These are phyloP conservation scores for Ophion costatus DNA, from an alignment of 2,888 invertebrate species.

Conservation along the genomic window DNA sequence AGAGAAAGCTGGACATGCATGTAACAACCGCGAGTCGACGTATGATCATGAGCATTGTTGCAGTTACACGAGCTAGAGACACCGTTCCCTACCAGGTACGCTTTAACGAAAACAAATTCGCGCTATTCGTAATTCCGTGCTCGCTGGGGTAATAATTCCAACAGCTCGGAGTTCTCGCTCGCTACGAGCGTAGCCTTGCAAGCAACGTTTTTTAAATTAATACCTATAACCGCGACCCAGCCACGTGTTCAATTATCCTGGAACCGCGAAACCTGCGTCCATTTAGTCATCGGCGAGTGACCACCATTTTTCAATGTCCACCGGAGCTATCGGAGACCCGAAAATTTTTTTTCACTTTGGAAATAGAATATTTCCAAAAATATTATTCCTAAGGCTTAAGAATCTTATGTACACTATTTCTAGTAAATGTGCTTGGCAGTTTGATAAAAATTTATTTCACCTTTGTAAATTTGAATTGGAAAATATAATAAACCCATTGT, in stretches of 20 bases:
- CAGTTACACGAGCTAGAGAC: background rate
- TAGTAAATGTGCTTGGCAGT: too few species aligned
- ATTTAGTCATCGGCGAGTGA: background rate
- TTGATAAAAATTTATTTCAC: too few species aligned
- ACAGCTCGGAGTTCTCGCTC: slow-evolving; percentile 58
- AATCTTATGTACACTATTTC: too few species aligned
- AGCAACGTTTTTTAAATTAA: slow-evolving; percentile 79
- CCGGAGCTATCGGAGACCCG: too few species aligned
- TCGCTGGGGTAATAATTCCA: slow-evolving; percentile 38
- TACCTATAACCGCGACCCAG: slow-evolving; percentile 73
- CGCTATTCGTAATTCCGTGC: slow-evolving; percentile 75
- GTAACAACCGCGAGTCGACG: background rate
- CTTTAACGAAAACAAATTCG: slow-evolving; percentile 77
- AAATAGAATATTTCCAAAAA: too few species aligned
- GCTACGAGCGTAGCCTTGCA: slow-evolving; percentile 68
- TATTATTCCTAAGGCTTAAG: too few species aligned
- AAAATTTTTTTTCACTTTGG: background rate
- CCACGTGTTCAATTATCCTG: slow-evolving; percentile 57
- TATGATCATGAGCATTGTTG: slow-evolving; percentile 22
- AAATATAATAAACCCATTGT: too few species aligned
- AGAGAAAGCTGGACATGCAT: slow-evolving; percentile 20
- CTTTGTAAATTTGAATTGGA: too few species aligned
- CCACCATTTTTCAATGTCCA: too few species aligned
- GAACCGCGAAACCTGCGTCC: slow-evolving; percentile 18
- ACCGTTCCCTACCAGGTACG: too few species aligned